phyloP scores from a whole-genome alignment of 2,113 vertebrate genomes.

The Sinocyclocheilus anshuiensis region DNA sequence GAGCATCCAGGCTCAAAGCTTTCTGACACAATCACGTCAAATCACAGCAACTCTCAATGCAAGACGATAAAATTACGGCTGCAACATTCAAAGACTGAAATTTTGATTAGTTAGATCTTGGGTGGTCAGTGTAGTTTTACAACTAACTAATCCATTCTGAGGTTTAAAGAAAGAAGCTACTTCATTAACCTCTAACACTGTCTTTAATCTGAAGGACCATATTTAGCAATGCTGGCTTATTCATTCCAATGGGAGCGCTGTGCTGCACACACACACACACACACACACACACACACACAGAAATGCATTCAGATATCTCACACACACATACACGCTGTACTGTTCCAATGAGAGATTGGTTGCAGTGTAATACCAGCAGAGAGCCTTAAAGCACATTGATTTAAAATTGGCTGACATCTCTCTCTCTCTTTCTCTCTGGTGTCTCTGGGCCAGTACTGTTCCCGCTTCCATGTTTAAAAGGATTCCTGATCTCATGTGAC shows the following conservation, averaged over 20 bases:
- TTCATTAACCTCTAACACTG: constrained; percentile 36
- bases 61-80: neutral
- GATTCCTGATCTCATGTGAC: neutral
- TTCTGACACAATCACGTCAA: neutral
- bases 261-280: neutral
- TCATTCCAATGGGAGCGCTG: neutral
- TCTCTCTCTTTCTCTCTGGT: neutral
- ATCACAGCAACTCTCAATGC: neutral
- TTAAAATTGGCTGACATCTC: constrained; percentile 37
- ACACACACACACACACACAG: neutral
- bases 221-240: constrained; percentile 41
- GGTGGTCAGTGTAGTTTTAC: constrained; percentile 14
- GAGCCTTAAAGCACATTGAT: constrained; percentile 21
- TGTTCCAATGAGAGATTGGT: constrained; percentile 17
- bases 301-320: constrained; percentile 10
- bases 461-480: neutral
- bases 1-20: neutral
- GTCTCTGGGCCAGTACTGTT: neutral
- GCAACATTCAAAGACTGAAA: neutral
- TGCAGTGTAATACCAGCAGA: constrained; percentile 27
- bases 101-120: constrained; percentile 2
- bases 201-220: constrained; percentile 32
- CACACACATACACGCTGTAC: constrained; percentile 1
- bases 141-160: constrained; percentile 18
- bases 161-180: constrained; percentile 23